Percentiles rank a stretch among this genome's conserved stretches.
These are phyloP conservation scores for Enteromius radiatus DNA, from an alignment of 2,797 vertebrate genomes.

Conservation along the genomic window DNA sequence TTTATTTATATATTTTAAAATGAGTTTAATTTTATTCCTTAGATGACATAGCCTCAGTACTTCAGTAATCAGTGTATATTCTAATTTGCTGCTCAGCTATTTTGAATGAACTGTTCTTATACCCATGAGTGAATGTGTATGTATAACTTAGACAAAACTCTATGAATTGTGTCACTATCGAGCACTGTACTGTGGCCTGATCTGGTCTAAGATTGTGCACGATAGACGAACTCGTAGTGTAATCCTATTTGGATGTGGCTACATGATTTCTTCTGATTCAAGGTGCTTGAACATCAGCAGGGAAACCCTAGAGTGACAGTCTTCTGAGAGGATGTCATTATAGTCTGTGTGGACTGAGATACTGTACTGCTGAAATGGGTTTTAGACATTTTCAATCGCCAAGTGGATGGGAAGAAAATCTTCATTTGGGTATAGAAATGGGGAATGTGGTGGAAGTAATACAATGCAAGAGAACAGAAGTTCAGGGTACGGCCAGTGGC, in stretches of 20 bases:
- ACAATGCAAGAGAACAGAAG: not conserved
- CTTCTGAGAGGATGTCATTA: not conserved
- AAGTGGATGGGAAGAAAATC: not conserved
- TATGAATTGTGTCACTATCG: not conserved
- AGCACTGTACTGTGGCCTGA: not conserved
- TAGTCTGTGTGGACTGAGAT: not conserved
- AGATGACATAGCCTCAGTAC: not conserved
- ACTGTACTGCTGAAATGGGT: not conserved
- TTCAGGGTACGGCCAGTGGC: no score
- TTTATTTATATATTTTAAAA: no score
- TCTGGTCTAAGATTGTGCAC: not conserved
- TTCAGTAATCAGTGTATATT: not conserved
- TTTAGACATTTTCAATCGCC: not conserved
- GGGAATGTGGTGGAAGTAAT: not conserved
- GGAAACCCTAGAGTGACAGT: not conserved
- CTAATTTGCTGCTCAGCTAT: not conserved
- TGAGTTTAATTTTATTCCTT: no score
- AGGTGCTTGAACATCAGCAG: not conserved
- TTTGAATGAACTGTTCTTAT: not conserved
- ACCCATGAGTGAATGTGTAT: not conserved
- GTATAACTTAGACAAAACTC: not conserved
- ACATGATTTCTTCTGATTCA: not conserved
- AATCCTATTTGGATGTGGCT: not conserved
- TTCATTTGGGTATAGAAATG: not conserved
- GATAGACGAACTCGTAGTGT: not conserved